Base-by-base conservation (phyloP, 2,888 invertebrate species). In the Salpingus planirostris region DNA sequence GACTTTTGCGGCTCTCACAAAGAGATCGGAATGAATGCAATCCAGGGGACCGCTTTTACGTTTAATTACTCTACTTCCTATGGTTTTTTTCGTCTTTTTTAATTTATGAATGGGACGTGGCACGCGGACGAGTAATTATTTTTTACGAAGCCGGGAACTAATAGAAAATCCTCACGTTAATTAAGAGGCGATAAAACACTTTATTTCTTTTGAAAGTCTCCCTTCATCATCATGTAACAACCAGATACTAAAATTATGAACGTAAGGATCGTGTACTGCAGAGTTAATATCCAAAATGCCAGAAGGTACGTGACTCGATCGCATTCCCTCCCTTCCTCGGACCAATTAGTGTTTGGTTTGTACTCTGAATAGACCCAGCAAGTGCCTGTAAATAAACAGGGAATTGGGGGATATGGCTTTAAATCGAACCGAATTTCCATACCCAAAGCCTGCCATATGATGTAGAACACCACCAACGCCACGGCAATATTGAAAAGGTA, bases 271-370 rank as follows among this genome's bases (percentile, higher is more conserved):
- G 59, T 50, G 33, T 61, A 58, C 27, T 60, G 57, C 13, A 61
- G 42, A 2, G 57, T 57, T 13, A 62, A 43, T 15, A 57, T 49
- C 62, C 62, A 63, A 40, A 63, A 62, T 3, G 59, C 52, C 6
- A 59, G 39, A 26, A 59, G 43, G 40, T 54, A 60, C 1, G 55
- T 53, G 5, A 54, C 55, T 32, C 58, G 43, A 27, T 59, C 52
- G 34, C 60, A 60, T 13, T 39, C 35, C 12, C 33, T 36, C 11
- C 24, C 30, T 13, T 41, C 44, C 8, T 25, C 26, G 21, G 38
- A 24, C 6, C 42, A 31, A 3, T 47, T 44, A 38, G 55, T 58
- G 13, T 53, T 55, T 10, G 60, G 60, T 44, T 57, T 51, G 30
- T 58, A 60, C 38, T 59, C 58, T 28, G 44, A 51, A 28, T 56